Percentiles rank a stretch among this genome's conserved stretches.
Evolutionary conservation across 2,113 vertebrate genomes (phyloP).

Genomic region (Apus apus): DNA sequence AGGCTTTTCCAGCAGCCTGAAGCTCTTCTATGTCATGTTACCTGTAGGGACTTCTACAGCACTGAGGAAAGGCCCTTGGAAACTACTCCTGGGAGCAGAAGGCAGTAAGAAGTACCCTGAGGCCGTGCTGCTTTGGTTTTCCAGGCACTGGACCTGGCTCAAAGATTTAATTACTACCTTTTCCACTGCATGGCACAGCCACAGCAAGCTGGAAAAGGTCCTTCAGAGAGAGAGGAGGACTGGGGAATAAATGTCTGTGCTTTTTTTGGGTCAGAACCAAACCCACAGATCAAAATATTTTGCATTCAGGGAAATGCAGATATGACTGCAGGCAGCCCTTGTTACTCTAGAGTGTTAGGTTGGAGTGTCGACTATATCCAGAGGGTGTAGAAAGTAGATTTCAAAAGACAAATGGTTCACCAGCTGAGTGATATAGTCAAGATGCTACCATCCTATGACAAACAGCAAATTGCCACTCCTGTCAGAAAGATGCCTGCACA

Average conservation of each 20-base stretch:
- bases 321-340: not conserved
- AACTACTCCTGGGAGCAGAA: not conserved
- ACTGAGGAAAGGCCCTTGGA: not conserved
- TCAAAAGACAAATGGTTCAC: not conserved
- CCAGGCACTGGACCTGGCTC: not conserved
- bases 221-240: not conserved
- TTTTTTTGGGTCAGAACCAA: not conserved
- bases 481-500: not conserved
- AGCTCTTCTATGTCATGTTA: not conserved
- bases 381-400: not conserved
- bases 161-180: not conserved
- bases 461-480: not conserved
- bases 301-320: not conserved
- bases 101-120: not conserved
- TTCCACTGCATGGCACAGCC: not conserved
- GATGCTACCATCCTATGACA: not conserved
- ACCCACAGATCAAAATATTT: not conserved
- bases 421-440: not conserved
- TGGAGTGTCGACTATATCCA: not conserved
- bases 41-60: not conserved
- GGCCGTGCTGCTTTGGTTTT: not conserved
- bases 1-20: not conserved
- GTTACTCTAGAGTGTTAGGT: not conserved
- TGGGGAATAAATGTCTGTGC: accelerated
- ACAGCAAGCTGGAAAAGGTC: not conserved